Conservation (phyloP, 1,140 invertebrate species). For the Proctacanthus coquilletti region DNA sequence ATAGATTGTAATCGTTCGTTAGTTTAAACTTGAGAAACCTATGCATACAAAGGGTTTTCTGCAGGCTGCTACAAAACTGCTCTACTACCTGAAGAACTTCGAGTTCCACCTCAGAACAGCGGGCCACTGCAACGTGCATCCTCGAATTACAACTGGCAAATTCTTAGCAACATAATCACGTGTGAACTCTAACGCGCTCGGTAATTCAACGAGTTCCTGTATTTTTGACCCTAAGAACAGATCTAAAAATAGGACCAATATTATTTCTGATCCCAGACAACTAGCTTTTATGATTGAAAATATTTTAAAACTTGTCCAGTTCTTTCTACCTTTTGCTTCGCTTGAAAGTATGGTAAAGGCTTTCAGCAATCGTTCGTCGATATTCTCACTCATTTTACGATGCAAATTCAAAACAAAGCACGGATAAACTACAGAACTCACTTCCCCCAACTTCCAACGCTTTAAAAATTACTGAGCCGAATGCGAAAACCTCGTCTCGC, state of each 20-base stretch:
- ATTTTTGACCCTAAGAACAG: slow-evolving; percentile 18
- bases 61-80: slow-evolving; percentile 4
- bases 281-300: slow-evolving; percentile 1
- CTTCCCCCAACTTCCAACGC: neutral
- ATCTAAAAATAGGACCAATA: slow-evolving; percentile 8
- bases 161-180: slow-evolving; percentile 52
- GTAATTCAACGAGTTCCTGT: slow-evolving; percentile 14
- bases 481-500: too few relatives aligned
- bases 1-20: too few relatives aligned
- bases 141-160: slow-evolving; percentile 45
- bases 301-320: neutral
- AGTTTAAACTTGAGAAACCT: too few relatives aligned
- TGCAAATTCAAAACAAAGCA: neutral
- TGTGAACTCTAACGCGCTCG: slow-evolving; percentile 38
- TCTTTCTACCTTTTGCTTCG: slow-evolving; percentile 4
- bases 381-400: neutral
- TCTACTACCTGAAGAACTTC: slow-evolving; percentile 37
- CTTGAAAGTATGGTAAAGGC: slow-evolving; percentile 2
- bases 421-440: neutral
- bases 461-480: neutral
- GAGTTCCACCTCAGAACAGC: slow-evolving; percentile 47
- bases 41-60: too few relatives aligned
- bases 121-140: slow-evolving; percentile 38
- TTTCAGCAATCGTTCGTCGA: neutral
- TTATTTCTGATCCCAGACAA: neutral